A percentile compares a stretch with the other conserved stretches of the same genome.
Evolutionary conservation across 1,140 invertebrate species (phyloP).

Genomic region (Zophobas morio): DNA sequence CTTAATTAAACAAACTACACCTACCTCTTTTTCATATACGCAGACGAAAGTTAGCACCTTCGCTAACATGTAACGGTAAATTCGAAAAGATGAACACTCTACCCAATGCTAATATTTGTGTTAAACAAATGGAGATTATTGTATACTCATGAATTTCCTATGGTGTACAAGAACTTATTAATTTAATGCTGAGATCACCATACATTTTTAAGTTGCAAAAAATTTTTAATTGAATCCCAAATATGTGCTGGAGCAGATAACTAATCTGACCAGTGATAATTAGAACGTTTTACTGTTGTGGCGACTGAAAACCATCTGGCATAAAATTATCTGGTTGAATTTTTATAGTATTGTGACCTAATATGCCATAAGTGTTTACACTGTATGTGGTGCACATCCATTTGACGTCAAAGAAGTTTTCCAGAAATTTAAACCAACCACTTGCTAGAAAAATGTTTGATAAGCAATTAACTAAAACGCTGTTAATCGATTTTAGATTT

Average conservation of each 20-base stretch:
- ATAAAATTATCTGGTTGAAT: conserved; percentile 8
- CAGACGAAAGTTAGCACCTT: conserved; percentile 17
- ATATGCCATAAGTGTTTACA: conserved; percentile 15
- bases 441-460: too few species aligned
- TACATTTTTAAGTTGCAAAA: neutral
- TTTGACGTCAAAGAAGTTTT: neutral
- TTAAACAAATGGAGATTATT: neutral
- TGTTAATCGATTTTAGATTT: too few species aligned
- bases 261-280: conserved; percentile 24
- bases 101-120: neutral
- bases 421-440: too few species aligned
- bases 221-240: neutral
- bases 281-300: conserved; percentile 12
- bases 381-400: neutral
- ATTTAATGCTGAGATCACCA: neutral
- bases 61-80: conserved; percentile 18
- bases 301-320: conserved; percentile 27
- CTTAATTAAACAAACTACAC: conserved; percentile 31
- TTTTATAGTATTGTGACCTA: conserved; percentile 19
- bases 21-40: conserved; percentile 10
- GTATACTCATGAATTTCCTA: too few species aligned
- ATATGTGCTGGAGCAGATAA: conserved; percentile 8
- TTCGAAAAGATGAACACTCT: conserved; percentile 4
- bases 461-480: too few species aligned
- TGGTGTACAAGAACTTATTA: too few species aligned